phyloP scores from a whole-genome alignment of 2,113 vertebrate species.

The Forbesichthys papilliferus region DNA sequence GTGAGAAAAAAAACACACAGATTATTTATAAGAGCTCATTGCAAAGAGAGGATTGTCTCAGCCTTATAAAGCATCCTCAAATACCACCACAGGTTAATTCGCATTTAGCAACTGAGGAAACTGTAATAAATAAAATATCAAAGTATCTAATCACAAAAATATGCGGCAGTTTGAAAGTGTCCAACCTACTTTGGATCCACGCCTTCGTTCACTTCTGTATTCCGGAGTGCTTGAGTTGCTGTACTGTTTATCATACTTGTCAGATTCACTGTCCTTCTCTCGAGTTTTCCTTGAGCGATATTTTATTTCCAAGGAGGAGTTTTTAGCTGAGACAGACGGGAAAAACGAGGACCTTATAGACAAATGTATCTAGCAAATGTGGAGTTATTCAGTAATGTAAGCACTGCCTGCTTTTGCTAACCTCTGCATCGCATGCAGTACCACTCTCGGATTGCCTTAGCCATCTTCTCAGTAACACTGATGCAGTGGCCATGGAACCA shows the following conservation, averaged over 20 bases:
- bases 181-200: constrained; percentile 75
- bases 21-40: no score
- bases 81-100: neutral
- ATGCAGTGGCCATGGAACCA: constrained; percentile 96
- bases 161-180: neutral
- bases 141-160: neutral
- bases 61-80: neutral
- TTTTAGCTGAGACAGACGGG: constrained; percentile 70
- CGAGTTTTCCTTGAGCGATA: constrained; percentile 86
- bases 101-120: neutral
- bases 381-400: neutral
- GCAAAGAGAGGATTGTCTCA: neutral
- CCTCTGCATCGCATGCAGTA: constrained; percentile 88
- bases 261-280: constrained; percentile 75
- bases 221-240: constrained; percentile 71
- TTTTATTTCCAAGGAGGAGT: constrained; percentile 84
- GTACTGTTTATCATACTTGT: constrained; percentile 69
- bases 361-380: neutral
- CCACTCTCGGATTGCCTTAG: constrained; percentile 91
- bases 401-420: constrained; percentile 44
- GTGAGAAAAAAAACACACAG: no score
- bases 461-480: constrained; percentile 91
- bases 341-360: neutral
- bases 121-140: neutral
- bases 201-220: constrained; percentile 74